Evolutionary conservation across 2,113 vertebrate species (phyloP).

Genomic region (Laticauda laticaudata): DNA sequence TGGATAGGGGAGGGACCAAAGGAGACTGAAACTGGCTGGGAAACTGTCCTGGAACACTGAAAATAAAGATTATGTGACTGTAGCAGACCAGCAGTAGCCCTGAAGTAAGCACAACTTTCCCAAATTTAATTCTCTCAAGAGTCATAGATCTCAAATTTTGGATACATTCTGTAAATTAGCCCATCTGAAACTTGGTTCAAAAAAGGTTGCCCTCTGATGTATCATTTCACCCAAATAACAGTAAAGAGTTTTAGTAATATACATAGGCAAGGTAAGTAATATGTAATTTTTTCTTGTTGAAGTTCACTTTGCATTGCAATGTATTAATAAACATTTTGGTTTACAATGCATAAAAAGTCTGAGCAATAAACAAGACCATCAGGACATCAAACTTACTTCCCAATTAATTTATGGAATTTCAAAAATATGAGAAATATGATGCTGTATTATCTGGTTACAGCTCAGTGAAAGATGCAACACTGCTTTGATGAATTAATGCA

Average conservation of each 20-base stretch:
- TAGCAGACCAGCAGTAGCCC: no score
- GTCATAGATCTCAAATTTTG: background rate
- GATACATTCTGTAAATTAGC: background rate
- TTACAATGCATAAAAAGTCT: background rate
- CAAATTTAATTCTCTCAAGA: background rate
- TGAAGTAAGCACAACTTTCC: no score
- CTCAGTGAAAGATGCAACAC: background rate
- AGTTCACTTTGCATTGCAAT: background rate
- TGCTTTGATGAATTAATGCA: background rate
- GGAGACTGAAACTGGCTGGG: background rate
- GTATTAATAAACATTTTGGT: background rate
- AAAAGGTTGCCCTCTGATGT: background rate
- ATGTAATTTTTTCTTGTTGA: background rate
- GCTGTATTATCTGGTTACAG: background rate
- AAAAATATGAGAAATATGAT: background rate
- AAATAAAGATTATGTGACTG: background rate
- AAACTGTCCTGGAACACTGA: background rate
- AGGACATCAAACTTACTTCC: background rate
- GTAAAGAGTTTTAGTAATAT: background rate
- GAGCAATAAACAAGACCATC: background rate
- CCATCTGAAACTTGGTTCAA: background rate
- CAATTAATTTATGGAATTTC: background rate
- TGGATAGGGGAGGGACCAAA: background rate
- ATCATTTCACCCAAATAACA: background rate
- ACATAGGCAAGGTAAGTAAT: background rate